A percentile compares a stretch with the other conserved stretches of the same genome.
These are phyloP conservation scores for Allophyes oxyacanthae DNA, from an alignment of 2,888 invertebrate species.

Conservation along the genomic window DNA sequence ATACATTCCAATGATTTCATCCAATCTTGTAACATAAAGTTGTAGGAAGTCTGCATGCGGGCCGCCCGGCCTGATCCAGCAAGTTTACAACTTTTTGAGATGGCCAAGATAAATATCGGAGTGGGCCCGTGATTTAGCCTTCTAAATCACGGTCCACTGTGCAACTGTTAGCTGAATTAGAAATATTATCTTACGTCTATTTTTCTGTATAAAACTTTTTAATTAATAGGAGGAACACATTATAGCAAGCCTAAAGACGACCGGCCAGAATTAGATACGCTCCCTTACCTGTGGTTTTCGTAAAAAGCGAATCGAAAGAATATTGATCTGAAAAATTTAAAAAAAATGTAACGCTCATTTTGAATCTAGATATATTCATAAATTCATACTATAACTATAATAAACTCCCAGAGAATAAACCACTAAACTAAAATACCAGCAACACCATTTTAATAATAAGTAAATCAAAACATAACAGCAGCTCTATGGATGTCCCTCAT, in stretches of 20 bases:
- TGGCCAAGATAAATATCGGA: slow-evolving; percentile 75
- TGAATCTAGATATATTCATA: too few relatives aligned
- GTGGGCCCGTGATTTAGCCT: slow-evolving; percentile 51
- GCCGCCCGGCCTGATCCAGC: slow-evolving; percentile 70
- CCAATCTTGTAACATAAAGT: slow-evolving; percentile 81
- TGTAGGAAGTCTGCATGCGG: slow-evolving; percentile 77
- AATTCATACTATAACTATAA: too few relatives aligned
- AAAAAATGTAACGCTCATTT: too few relatives aligned
- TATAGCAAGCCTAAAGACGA: too few relatives aligned
- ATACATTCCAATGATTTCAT: slow-evolving; percentile 60
- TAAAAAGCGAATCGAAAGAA: too few relatives aligned
- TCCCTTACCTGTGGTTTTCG: too few relatives aligned
- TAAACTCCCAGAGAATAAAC: too few relatives aligned
- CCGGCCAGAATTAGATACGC: too few relatives aligned
- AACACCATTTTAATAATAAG: not conserved
- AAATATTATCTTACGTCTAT: slow-evolving; percentile 14
- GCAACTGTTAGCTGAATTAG: slow-evolving; percentile 31
- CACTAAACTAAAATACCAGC: not conserved
- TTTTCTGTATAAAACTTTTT: not conserved
- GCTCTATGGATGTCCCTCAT: slow-evolving; percentile 44
- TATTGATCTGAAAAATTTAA: too few relatives aligned
- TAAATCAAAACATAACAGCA: slow-evolving; percentile 19
- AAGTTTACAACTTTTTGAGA: slow-evolving; percentile 76
- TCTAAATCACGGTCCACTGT: slow-evolving; percentile 51
- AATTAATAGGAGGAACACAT: too few relatives aligned